Evolutionary conservation across 1,140 invertebrate genomes (phyloP).

Genomic region (Latrodectus geometricus): DNA sequence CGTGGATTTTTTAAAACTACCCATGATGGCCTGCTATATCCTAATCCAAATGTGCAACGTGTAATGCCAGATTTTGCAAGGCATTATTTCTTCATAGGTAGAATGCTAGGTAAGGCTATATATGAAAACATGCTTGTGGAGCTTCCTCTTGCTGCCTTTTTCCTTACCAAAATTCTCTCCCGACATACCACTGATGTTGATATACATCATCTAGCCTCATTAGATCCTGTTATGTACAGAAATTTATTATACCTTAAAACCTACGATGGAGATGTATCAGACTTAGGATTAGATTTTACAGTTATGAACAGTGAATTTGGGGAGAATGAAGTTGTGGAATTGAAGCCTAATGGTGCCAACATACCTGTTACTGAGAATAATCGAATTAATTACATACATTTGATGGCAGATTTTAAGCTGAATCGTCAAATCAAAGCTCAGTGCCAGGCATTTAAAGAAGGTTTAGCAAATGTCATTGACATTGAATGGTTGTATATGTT

Average conservation of each 20-base stretch:
- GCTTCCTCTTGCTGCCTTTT: slow-evolving; percentile 92
- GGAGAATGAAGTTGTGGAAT: slow-evolving; percentile 83
- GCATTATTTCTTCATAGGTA: slow-evolving; percentile 96
- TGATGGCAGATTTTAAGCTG: slow-evolving; percentile 94
- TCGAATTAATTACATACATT: slow-evolving; percentile 95
- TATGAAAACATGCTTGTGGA: slow-evolving; percentile 96
- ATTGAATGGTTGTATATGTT: slow-evolving; percentile 95
- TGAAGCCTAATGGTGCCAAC: slow-evolving; percentile 89
- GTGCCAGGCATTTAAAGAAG: slow-evolving; percentile 84
- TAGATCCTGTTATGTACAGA: slow-evolving; percentile 82
- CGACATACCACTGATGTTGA: slow-evolving; percentile 83
- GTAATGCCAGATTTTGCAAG: slow-evolving; percentile 86
- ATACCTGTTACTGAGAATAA: slow-evolving; percentile 92
- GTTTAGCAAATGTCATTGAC: slow-evolving; percentile 89
- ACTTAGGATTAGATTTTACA: slow-evolving; percentile 88
- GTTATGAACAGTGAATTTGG: slow-evolving; percentile 90
- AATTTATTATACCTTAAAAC: slow-evolving; percentile 88
- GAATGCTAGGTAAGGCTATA: slow-evolving; percentile 94
- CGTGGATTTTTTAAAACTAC: slow-evolving; percentile 93
- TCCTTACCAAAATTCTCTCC: slow-evolving; percentile 86
- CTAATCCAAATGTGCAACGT: slow-evolving; percentile 90
- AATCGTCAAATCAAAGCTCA: slow-evolving; percentile 80
- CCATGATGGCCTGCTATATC: slow-evolving; percentile 92
- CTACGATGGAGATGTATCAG: slow-evolving; percentile 72
- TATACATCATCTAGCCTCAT: slow-evolving; percentile 91